phyloP scores from a whole-genome alignment of 2,797 vertebrate species.

The Chrosomus eos region DNA sequence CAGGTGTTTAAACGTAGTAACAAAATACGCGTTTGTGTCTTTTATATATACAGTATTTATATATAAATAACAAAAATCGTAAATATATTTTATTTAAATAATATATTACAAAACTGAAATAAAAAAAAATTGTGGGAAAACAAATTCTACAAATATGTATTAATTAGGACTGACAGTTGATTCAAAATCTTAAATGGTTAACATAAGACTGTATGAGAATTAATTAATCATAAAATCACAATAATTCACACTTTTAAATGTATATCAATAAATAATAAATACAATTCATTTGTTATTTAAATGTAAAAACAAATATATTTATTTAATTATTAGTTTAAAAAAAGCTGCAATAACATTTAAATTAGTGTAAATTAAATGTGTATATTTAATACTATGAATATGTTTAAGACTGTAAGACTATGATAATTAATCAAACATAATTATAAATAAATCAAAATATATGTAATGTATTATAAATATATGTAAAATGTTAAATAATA shows the following conservation, averaged over 20 bases:
- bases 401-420: not conserved
- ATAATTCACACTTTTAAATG: not conserved
- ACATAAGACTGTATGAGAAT: too few species aligned
- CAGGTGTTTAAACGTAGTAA: not conserved
- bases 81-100: not conserved
- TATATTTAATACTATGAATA: not conserved
- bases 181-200: too few species aligned
- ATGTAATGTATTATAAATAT: not conserved
- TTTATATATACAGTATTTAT: too few species aligned
- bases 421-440: not conserved
- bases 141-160: too few species aligned
- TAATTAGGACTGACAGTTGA: too few species aligned
- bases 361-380: not conserved
- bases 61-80: not conserved
- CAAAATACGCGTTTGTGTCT: too few species aligned
- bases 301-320: not conserved
- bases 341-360: not conserved
- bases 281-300: not conserved
- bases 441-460: not conserved
- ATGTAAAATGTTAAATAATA: not conserved
- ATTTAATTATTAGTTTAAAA: not conserved
- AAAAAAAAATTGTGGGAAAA: too few species aligned
- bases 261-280: not conserved
- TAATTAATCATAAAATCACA: not conserved
- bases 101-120: too few species aligned